Evolutionary conservation across 2,797 vertebrate species (phyloP).

Genomic region (Pipistrellus pygmaeus): DNA sequence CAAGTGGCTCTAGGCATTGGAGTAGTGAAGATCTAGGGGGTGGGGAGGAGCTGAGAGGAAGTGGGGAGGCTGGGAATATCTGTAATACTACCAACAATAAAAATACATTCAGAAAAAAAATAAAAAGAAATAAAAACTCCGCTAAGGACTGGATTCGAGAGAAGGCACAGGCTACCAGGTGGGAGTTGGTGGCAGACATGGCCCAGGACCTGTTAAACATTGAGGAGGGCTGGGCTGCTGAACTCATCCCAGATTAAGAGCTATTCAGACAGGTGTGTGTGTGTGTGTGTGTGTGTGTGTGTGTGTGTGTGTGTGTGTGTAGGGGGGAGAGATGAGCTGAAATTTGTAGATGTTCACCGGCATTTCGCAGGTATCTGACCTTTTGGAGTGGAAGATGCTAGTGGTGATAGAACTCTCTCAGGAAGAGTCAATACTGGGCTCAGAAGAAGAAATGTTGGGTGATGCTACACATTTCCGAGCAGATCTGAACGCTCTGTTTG

Average conservation of each 20-base stretch:
- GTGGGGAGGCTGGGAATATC: too few relatives aligned
- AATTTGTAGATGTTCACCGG: not conserved
- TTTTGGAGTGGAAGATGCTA: not conserved
- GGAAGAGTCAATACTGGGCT: not conserved
- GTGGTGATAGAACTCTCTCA: not conserved
- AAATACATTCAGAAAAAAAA: too few relatives aligned
- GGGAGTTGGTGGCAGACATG: not conserved
- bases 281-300: too few relatives aligned
- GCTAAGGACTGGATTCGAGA: not conserved
- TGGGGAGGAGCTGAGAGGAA: too few relatives aligned
- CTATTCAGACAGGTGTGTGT: not conserved
- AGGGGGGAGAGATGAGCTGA: not conserved
- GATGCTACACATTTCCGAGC: not conserved
- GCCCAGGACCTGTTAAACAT: not conserved
- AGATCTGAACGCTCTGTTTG: not conserved
- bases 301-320: too few relatives aligned
- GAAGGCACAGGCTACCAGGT: not conserved
- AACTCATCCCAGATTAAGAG: not conserved
- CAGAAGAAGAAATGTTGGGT: not conserved
- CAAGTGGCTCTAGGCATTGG: not conserved
- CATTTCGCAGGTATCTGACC: not conserved
- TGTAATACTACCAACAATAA: too few relatives aligned
- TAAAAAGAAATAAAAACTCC: too few relatives aligned
- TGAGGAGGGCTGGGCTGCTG: not conserved
- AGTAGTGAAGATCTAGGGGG: not conserved